These are phyloP conservation scores for Sander vitreus DNA, from an alignment of 2,113 vertebrate genomes.

Conservation along the genomic window DNA sequence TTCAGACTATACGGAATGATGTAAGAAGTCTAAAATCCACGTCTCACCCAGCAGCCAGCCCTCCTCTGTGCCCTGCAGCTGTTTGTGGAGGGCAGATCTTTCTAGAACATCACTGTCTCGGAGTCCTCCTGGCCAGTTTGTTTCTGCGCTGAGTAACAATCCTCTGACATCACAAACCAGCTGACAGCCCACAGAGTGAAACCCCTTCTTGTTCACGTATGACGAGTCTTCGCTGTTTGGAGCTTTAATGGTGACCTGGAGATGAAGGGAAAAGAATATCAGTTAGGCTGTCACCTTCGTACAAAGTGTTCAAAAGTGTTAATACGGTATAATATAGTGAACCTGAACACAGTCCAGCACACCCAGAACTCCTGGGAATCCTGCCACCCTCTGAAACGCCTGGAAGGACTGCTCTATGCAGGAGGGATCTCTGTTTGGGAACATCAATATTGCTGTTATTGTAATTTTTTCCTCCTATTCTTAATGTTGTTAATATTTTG, in stretches of 20 bases:
- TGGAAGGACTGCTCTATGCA: slow-evolving; percentile 88
- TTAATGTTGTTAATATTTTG: background rate
- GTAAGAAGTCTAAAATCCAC: background rate
- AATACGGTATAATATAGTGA: background rate
- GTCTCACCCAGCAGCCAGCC: slow-evolving; percentile 95
- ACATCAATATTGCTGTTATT: background rate
- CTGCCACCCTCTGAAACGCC: slow-evolving; percentile 92
- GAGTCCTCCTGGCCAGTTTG: slow-evolving; percentile 92
- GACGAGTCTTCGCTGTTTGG: slow-evolving; percentile 95
- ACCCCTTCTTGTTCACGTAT: slow-evolving; percentile 93
- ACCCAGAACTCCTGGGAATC: slow-evolving; percentile 92
- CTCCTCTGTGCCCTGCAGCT: slow-evolving; percentile 84
- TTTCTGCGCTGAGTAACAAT: slow-evolving; percentile 91
- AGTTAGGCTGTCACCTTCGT: background rate
- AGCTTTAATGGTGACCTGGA: slow-evolving; percentile 94
- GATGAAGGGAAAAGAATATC: background rate
- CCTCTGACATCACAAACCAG: slow-evolving; percentile 93
- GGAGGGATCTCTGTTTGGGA: slow-evolving; percentile 82
- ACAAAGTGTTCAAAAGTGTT: background rate
- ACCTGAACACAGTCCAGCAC: slow-evolving; percentile 91
- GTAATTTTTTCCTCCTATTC: background rate
- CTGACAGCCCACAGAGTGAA: slow-evolving; percentile 95
- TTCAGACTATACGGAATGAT: background rate
- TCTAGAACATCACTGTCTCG: slow-evolving; percentile 87
- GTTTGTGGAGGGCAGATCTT: slow-evolving; percentile 85